A percentile compares a stretch with the other conserved stretches of the same genome.
Conservation (phyloP, 2,113 vertebrate genomes). For the Xyliphius kryptos region DNA sequence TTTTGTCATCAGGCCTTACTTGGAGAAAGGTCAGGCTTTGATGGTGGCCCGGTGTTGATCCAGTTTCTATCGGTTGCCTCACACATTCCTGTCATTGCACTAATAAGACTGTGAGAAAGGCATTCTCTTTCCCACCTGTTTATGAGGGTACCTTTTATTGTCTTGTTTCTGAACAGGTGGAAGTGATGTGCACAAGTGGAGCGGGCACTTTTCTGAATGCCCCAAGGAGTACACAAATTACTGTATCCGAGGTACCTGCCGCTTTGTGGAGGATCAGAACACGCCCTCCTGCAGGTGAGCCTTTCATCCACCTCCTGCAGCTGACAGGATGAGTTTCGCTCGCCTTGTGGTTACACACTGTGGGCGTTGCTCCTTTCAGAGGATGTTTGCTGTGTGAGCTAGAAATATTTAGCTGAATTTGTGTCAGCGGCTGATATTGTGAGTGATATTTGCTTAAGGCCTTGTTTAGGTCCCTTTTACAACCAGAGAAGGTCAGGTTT, state of each 20-base stretch:
- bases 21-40: not conserved
- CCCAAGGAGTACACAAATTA: slow-evolving; percentile 66
- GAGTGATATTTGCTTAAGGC: no score
- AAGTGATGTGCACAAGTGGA: slow-evolving; percentile 45
- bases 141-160: not conserved
- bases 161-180: slow-evolving; percentile 39
- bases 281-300: slow-evolving; percentile 70
- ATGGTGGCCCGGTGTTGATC: no score
- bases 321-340: not conserved
- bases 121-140: not conserved
- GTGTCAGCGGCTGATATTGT: no score
- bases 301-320: slow-evolving; percentile 7
- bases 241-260: slow-evolving; percentile 75
- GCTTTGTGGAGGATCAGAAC: slow-evolving; percentile 64
- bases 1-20: not conserved
- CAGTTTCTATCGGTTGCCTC: no score
- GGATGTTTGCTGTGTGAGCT: no score
- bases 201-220: slow-evolving; percentile 70
- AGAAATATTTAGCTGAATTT: no score
- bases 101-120: no score
- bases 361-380: no score
- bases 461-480: no score
- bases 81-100: not conserved
- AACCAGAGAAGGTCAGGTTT: no score
- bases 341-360: not conserved